phyloP scores from a whole-genome alignment of 2,888 invertebrate genomes.

The Folsomia candida region DNA sequence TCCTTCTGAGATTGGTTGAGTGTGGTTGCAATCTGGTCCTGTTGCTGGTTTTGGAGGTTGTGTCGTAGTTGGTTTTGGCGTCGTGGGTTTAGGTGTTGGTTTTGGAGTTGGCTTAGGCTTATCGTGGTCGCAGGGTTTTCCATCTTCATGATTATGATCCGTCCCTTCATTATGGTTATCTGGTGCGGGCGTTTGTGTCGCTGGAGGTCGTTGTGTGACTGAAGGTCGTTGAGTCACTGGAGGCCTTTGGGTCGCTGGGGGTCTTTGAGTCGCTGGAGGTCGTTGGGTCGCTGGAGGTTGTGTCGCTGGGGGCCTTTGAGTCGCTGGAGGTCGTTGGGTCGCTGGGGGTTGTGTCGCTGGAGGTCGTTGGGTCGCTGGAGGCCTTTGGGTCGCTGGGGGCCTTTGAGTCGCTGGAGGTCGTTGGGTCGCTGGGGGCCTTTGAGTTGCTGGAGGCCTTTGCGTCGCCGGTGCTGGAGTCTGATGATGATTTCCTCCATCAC shows the following conservation, averaged over 20 bases:
- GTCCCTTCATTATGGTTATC: neutral
- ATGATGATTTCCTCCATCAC: constrained; percentile 9
- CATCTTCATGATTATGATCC: neutral
- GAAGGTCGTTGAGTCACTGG: neutral
- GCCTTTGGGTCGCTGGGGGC: neutral
- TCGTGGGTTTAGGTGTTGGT: constrained; percentile 5
- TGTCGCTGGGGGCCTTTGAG: neutral
- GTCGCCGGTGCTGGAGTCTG: neutral
- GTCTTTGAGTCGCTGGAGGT: neutral
- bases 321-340: neutral
- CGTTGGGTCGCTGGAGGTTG: neutral
- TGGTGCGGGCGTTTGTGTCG: neutral
- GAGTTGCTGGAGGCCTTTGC: too few relatives aligned
- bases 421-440: neutral
- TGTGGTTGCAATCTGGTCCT: constrained; percentile 13
- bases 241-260: neutral
- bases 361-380: neutral
- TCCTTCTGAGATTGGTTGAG: neutral
- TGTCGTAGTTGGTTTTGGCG: neutral
- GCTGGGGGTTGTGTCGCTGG: constrained; percentile 1
- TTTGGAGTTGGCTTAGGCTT: constrained; percentile 16
- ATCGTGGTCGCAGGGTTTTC: constrained; percentile 15
- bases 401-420: neutral
- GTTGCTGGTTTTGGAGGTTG: constrained; percentile 9
- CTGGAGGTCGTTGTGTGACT: neutral